Percentiles rank a stretch among this genome's conserved stretches.
phyloP scores from a whole-genome alignment of 2,888 invertebrate species.

The Ellobium chinense region DNA sequence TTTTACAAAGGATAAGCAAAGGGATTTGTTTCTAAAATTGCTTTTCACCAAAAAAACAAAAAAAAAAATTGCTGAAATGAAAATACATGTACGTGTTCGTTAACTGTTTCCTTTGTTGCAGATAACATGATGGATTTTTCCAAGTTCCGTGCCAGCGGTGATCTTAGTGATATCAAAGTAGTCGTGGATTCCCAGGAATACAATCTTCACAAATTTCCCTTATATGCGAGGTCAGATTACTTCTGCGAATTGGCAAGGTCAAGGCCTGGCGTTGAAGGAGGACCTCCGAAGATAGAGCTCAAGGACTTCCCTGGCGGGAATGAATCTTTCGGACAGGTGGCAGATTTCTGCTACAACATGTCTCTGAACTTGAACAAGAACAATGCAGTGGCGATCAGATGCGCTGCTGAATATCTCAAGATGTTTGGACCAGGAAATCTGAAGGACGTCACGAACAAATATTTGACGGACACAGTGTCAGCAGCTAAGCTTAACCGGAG shows the following conservation, averaged over 20 bases:
- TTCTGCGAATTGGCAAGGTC: slow-evolving; percentile 71
- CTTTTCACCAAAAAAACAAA: no score
- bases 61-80: no score
- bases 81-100: no score
- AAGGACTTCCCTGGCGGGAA: slow-evolving; percentile 77
- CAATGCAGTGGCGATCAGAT: slow-evolving; percentile 72
- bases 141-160: slow-evolving; percentile 73
- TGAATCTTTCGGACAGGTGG: slow-evolving; percentile 72
- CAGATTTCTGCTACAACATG: slow-evolving; percentile 78
- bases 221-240: slow-evolving; percentile 76
- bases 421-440: slow-evolving; percentile 75
- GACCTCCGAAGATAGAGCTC: slow-evolving; percentile 59
- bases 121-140: slow-evolving; percentile 69
- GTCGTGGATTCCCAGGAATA: slow-evolving; percentile 70
- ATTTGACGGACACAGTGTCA: slow-evolving; percentile 70
- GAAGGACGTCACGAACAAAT: slow-evolving; percentile 70
- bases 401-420: slow-evolving; percentile 75
- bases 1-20: no score
- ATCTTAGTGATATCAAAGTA: slow-evolving; percentile 77
- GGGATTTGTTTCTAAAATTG: no score
- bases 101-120: no score
- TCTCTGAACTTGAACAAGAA: slow-evolving; percentile 68
- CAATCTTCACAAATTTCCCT: slow-evolving; percentile 77
- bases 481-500: slow-evolving; percentile 72
- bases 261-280: slow-evolving; percentile 53